A percentile compares a stretch with the other conserved stretches of the same genome.
Evolutionary conservation across 2,888 invertebrate species (phyloP).

Genomic region (Magallana nippona): DNA sequence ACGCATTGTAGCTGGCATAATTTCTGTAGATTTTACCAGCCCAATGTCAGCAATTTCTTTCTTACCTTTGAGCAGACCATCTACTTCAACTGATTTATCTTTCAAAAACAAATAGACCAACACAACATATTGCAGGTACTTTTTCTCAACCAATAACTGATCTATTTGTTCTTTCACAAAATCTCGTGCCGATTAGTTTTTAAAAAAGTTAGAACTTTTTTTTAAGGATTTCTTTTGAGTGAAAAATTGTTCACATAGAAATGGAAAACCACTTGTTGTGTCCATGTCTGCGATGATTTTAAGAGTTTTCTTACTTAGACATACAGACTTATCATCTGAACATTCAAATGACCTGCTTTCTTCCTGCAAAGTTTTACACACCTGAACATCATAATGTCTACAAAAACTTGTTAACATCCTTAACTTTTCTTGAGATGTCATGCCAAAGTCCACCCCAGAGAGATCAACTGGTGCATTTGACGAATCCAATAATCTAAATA

Average conservation of each 20-base stretch:
- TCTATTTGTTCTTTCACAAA: not conserved
- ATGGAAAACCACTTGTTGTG: not conserved
- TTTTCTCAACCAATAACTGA: not conserved
- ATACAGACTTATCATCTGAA: not conserved
- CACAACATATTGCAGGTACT: not conserved
- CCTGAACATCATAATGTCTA: not conserved
- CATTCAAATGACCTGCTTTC: not conserved
- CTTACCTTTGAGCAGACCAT: not conserved
- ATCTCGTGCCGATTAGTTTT: not conserved
- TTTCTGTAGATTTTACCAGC: no score
- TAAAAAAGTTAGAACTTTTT: not conserved
- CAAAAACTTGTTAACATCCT: not conserved
- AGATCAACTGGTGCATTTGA: not conserved
- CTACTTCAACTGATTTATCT: not conserved
- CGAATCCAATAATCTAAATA: not conserved
- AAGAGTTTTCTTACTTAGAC: not conserved
- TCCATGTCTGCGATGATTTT: not conserved
- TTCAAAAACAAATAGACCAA: not conserved
- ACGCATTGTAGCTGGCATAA: not conserved
- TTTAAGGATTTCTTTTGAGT: not conserved
- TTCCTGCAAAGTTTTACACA: not conserved
- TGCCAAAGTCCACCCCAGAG: not conserved
- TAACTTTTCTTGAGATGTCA: not conserved
- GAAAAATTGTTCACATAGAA: slow-evolving; percentile 10
- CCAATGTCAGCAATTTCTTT: not conserved